Conservation (phyloP, 1,140 invertebrate species). For the Proctacanthus coquilletti region DNA sequence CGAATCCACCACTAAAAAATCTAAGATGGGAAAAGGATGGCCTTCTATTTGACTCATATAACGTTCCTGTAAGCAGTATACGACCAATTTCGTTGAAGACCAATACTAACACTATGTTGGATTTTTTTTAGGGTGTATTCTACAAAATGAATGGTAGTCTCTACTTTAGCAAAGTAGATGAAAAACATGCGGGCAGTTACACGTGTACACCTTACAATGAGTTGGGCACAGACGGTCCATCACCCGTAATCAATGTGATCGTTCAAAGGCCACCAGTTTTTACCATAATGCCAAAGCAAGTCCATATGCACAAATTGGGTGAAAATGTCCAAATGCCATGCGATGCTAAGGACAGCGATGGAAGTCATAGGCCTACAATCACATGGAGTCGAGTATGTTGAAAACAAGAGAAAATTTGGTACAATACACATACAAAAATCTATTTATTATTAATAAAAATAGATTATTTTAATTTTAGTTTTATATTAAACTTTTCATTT, state of each 20-base stretch:
- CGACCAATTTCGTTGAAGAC: constrained; percentile 1
- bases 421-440: too few relatives aligned
- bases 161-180: constrained; percentile 64
- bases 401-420: too few relatives aligned
- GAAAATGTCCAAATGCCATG: constrained; percentile 71
- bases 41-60: constrained; percentile 80
- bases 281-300: constrained; percentile 54
- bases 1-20: constrained; percentile 85
- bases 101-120: neutral
- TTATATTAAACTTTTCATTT: too few relatives aligned
- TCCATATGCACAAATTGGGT: constrained; percentile 69
- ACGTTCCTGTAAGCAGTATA: constrained; percentile 40
- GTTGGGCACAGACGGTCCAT: constrained; percentile 70
- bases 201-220: constrained; percentile 85
- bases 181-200: constrained; percentile 64
- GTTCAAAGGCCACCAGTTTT: constrained; percentile 74
- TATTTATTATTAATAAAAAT: too few relatives aligned
- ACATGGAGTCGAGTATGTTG: constrained; percentile 75
- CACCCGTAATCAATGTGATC: constrained; percentile 70
- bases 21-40: constrained; percentile 89
- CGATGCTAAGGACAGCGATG: constrained; percentile 54
- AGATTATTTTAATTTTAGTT: too few relatives aligned
- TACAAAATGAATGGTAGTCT: constrained; percentile 76
- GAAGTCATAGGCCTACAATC: constrained; percentile 56
- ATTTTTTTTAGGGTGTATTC: constrained; percentile 49